A percentile compares a stretch with the other conserved stretches of the same genome.
Conservation (phyloP, 2,797 vertebrate species). For the Antennarius maculatus region DNA sequence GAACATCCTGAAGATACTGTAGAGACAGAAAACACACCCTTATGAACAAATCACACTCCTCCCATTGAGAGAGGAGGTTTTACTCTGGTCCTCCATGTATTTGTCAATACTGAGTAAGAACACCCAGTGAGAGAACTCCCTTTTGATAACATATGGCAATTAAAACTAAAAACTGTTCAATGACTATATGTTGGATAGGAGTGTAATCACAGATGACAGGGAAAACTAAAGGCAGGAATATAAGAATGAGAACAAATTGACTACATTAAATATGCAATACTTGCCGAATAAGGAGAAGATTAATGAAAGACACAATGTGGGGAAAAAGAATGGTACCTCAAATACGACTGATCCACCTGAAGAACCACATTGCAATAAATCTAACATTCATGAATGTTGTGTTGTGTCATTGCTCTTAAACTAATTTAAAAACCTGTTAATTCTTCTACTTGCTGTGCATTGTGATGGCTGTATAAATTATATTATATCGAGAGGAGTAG, state of each 20-base stretch:
- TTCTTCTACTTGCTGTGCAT: not conserved
- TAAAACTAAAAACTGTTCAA: not conserved
- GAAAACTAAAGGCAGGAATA: conserved; percentile 6
- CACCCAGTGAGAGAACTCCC: not conserved
- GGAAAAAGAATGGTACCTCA: too few species aligned
- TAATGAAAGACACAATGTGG: not conserved
- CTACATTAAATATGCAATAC: not conserved
- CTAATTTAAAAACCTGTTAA: not conserved
- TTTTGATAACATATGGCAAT: too few species aligned
- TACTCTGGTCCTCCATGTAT: conserved; percentile 18
- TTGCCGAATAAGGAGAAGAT: conserved; percentile 3
- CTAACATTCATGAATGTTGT: conserved; percentile 13
- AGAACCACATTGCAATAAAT: conserved; percentile 13
- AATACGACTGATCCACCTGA: conserved; percentile 4
- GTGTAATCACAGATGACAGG: not conserved
- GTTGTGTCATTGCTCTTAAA: conserved; percentile 6
- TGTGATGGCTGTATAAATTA: not conserved
- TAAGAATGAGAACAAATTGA: conserved; percentile 4
- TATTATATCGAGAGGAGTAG: not conserved
- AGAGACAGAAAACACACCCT: conserved; percentile 40
- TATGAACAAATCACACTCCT: conserved; percentile 35
- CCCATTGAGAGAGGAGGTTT: conserved; percentile 20
- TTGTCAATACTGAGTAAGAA: not conserved
- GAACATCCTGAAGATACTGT: conserved; percentile 94
- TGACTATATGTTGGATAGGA: too few species aligned